Evolutionary conservation across 2,888 invertebrate genomes (phyloP).

Genomic region (Parascotia fuliginaria): DNA sequence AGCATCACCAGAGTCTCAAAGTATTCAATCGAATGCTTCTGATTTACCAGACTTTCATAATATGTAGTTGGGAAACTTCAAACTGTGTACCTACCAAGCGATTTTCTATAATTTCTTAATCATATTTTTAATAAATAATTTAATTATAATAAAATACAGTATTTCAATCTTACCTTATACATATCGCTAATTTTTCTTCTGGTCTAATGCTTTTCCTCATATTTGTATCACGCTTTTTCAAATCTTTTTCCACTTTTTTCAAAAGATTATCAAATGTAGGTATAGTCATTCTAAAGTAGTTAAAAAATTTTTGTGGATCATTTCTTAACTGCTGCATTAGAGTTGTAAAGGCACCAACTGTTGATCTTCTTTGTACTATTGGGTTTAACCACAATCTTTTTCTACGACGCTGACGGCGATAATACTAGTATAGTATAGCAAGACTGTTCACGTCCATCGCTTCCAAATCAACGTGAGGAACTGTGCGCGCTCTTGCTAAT

Average conservation of each 20-base stretch:
- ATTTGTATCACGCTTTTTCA: constrained; percentile 38
- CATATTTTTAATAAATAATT: constrained; percentile 5
- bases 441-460: constrained; percentile 36
- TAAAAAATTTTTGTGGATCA: constrained; percentile 30
- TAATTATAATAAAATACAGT: constrained; percentile 25
- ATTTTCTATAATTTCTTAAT: constrained; percentile 34
- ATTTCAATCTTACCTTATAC: constrained; percentile 33
- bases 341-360: constrained; percentile 30
- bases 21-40: constrained; percentile 35
- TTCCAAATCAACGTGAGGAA: constrained; percentile 28
- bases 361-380: constrained; percentile 35
- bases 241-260: constrained; percentile 28
- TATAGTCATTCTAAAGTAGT: constrained; percentile 36
- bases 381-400: constrained; percentile 40
- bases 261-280: constrained; percentile 31
- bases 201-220: constrained; percentile 38
- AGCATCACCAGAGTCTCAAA: too few relatives aligned
- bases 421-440: constrained; percentile 38
- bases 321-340: constrained; percentile 32
- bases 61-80: constrained; percentile 31
- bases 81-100: constrained; percentile 29
- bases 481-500: constrained; percentile 28
- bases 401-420: too few relatives aligned
- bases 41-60: constrained; percentile 38
- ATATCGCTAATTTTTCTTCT: constrained; percentile 39